These are phyloP conservation scores for Caerostris darwini DNA, from an alignment of 1,140 invertebrate species.

Conservation along the genomic window DNA sequence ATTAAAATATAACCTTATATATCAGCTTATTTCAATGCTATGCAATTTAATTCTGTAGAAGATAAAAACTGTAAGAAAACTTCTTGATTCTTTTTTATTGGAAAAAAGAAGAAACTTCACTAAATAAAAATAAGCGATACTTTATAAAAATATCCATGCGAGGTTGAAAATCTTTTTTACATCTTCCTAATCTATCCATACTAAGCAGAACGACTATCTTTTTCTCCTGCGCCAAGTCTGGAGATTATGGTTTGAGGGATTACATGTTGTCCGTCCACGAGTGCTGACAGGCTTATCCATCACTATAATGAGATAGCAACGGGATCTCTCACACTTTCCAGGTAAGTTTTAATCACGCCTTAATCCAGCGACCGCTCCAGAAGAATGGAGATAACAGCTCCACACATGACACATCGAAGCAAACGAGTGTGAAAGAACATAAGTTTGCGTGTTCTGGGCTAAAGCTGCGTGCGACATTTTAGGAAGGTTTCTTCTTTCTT, in stretches of 20 bases:
- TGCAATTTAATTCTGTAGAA: too few relatives aligned
- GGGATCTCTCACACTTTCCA: neutral
- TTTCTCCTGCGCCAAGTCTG: neutral
- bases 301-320: slow-evolving; percentile 65
- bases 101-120: neutral
- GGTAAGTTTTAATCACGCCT: slow-evolving; percentile 37
- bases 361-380: slow-evolving; percentile 47
- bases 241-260: slow-evolving; percentile 65
- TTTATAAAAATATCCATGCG: neutral
- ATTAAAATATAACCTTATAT: too few relatives aligned
- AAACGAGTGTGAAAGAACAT: slow-evolving; percentile 29
- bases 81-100: neutral
- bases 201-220: neutral
- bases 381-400: neutral
- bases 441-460: slow-evolving; percentile 29
- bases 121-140: neutral
- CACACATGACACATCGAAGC: slow-evolving; percentile 1
- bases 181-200: neutral
- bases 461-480: slow-evolving; percentile 23
- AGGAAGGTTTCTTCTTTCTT: neutral
- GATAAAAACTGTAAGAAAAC: too few relatives aligned
- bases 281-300: slow-evolving; percentile 56
- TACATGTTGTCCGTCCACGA: slow-evolving; percentile 30
- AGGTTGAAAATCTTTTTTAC: neutral
- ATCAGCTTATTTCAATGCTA: too few relatives aligned